Conservation (phyloP, 2,888 invertebrate species). For the Lasioglossum lativentre region DNA sequence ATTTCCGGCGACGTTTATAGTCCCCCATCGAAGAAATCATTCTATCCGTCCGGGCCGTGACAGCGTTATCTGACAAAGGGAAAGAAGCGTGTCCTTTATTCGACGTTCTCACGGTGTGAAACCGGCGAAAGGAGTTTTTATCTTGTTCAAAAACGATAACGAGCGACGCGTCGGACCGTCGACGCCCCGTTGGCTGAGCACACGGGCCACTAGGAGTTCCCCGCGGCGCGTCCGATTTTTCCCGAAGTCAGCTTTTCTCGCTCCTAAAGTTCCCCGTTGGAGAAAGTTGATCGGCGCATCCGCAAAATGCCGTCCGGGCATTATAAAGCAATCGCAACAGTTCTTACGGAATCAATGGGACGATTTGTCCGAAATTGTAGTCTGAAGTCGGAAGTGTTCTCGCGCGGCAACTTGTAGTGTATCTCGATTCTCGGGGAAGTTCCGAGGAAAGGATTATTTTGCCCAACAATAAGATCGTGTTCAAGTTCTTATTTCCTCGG, state of each 20-base stretch:
- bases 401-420: conserved; percentile 15
- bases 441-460: conserved; percentile 46
- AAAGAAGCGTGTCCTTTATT: neutral
- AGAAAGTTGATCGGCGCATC: conserved; percentile 20
- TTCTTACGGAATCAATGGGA: conserved; percentile 8
- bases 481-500: conserved; percentile 8
- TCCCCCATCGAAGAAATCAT: neutral
- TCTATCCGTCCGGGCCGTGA: neutral
- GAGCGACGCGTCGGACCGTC: neutral
- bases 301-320: neutral
- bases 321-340: conserved; percentile 34
- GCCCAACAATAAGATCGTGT: conserved; percentile 42
- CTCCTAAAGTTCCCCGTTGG: neutral
- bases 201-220: neutral
- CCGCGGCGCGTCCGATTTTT: conserved; percentile 1
- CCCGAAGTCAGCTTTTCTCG: conserved; percentile 7
- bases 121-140: neutral
- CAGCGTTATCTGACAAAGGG: conserved; percentile 11
- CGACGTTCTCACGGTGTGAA: neutral
- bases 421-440: conserved; percentile 31
- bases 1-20: neutral
- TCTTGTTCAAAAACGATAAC: conserved; percentile 27
- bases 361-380: conserved; percentile 46
- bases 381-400: conserved; percentile 30
- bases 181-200: neutral